Evolutionary conservation across 2,113 vertebrate genomes (phyloP).

Genomic region (Cyanoramphus novaezelandiae): DNA sequence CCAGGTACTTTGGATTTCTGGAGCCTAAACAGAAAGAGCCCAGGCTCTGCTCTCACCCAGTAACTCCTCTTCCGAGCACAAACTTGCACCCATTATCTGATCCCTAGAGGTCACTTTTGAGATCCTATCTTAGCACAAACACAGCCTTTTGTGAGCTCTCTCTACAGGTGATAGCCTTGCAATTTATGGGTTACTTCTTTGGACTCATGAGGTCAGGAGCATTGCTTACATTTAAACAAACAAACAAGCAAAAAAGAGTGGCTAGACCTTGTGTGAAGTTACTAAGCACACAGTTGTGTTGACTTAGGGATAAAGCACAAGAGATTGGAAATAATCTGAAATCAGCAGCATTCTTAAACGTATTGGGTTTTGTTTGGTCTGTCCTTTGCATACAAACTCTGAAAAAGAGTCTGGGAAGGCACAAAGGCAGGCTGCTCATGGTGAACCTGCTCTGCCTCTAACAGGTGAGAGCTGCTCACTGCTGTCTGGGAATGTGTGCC

Average conservation of each 20-base stretch:
- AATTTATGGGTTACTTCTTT: not conserved
- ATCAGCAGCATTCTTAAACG: not conserved
- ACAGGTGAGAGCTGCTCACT: not conserved
- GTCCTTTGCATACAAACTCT: not conserved
- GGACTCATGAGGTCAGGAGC: not conserved
- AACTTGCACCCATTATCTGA: not conserved
- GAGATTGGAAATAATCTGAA: not conserved
- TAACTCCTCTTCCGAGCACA: not conserved
- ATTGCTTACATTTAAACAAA: not conserved
- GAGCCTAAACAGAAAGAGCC: not conserved
- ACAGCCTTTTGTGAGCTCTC: not conserved
- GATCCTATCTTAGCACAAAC: not conserved
- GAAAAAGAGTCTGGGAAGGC: not conserved
- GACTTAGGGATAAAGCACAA: not conserved
- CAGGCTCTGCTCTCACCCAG: not conserved
- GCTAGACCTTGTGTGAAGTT: not conserved
- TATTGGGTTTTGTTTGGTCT: not conserved
- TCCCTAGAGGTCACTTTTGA: not conserved
- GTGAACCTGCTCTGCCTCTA: not conserved
- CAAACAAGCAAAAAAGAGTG: not conserved
- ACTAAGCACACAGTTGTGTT: not conserved
- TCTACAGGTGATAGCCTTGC: not conserved
- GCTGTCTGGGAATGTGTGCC: fast-evolving
- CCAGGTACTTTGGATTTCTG: not conserved
- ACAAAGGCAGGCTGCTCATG: not conserved